Evolutionary conservation across 2,888 invertebrate genomes (phyloP).

Genomic region (Watsonalla binaria): DNA sequence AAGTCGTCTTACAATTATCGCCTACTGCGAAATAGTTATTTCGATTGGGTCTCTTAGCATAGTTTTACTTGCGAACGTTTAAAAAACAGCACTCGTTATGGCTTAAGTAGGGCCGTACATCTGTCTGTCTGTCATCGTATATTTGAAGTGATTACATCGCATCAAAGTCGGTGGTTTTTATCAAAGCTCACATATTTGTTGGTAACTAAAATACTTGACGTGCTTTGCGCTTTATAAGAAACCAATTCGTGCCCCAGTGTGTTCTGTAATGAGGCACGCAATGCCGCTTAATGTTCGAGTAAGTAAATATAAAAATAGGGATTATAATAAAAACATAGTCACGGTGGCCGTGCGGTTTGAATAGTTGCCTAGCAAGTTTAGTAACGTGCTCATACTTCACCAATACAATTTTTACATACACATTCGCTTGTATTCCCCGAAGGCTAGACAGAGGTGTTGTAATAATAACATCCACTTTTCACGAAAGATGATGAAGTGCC

Average conservation of each 20-base stretch:
- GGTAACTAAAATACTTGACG: background rate
- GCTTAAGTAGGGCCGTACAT: constrained; percentile 9
- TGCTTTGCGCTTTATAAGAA: background rate
- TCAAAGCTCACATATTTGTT: background rate
- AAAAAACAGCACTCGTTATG: constrained; percentile 11
- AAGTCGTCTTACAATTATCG: constrained; percentile 30
- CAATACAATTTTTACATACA: no score
- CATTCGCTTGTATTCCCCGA: no score
- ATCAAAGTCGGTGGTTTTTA: constrained; percentile 2
- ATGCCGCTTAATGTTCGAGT: background rate
- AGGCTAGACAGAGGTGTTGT: no score
- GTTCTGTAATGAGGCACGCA: constrained; percentile 18
- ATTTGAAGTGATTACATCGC: constrained; percentile 3
- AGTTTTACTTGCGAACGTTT: constrained; percentile 19
- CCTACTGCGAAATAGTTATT: constrained; percentile 42
- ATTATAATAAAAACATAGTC: no score
- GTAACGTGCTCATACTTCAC: no score
- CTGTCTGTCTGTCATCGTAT: constrained; percentile 19
- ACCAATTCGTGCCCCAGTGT: constrained; percentile 1
- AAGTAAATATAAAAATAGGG: no score
- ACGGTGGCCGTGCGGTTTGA: no score
- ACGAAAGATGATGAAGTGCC: no score
- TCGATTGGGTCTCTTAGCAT: constrained; percentile 41
- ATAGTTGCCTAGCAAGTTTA: no score
- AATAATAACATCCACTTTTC: no score